Evolutionary conservation across 2,888 invertebrate species (phyloP).

Genomic region (Xylocampa areola): DNA sequence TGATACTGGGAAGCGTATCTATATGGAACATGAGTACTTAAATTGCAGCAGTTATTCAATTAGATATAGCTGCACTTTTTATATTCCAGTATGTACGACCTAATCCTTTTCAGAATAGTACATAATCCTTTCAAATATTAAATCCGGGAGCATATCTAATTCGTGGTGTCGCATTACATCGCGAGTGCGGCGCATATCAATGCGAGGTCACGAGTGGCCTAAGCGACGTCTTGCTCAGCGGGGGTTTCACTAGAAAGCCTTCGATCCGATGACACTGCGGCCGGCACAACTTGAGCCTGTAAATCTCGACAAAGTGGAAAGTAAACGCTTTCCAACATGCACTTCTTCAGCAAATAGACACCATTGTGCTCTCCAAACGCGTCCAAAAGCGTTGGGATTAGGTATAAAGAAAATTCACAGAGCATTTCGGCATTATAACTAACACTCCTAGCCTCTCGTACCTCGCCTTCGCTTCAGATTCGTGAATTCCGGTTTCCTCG

Average conservation of each 20-base stretch:
- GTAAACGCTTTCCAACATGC: constrained; percentile 74
- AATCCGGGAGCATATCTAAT: constrained; percentile 37
- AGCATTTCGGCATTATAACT: constrained; percentile 25
- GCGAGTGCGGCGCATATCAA: constrained; percentile 55
- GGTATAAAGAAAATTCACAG: constrained; percentile 36
- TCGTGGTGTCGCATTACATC: constrained; percentile 51
- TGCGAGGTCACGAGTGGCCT: constrained; percentile 73
- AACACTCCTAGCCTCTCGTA: constrained; percentile 6
- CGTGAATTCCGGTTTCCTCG: constrained; percentile 29
- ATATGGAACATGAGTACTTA: too few species aligned
- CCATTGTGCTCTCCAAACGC: constrained; percentile 54
- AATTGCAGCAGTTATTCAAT: constrained; percentile 1
- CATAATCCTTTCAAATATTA: constrained; percentile 28
- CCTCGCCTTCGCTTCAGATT: constrained; percentile 9
- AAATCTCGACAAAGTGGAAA: constrained; percentile 76
- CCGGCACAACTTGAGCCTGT: constrained; percentile 68
- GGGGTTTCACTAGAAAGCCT: constrained; percentile 79
- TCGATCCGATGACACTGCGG: constrained; percentile 71
- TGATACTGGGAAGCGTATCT: too few species aligned
- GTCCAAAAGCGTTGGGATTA: constrained; percentile 30
- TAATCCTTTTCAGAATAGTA: too few species aligned
- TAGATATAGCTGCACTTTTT: too few species aligned
- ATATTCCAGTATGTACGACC: too few species aligned
- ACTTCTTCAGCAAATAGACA: constrained; percentile 61
- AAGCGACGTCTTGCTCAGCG: constrained; percentile 49